Percentiles rank a stretch among this genome's conserved stretches.
These are phyloP conservation scores for Equus przewalskii DNA, from an alignment of 2,113 vertebrate species.

Conservation along the genomic window DNA sequence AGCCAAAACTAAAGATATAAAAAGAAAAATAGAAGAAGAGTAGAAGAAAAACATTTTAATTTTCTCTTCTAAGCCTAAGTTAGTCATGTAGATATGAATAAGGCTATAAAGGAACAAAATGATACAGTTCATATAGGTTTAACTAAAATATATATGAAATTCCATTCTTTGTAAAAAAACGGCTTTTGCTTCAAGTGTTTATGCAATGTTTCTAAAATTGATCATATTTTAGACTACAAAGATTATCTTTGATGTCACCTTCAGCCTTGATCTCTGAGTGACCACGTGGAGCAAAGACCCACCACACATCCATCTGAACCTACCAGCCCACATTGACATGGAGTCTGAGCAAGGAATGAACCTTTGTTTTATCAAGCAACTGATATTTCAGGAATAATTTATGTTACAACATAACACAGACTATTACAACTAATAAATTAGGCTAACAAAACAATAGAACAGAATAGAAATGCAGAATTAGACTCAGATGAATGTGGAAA, in stretches of 20 bases:
- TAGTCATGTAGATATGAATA: neutral
- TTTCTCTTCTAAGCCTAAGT: neutral
- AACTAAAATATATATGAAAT: neutral
- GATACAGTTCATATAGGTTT: neutral
- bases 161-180: neutral
- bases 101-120: neutral
- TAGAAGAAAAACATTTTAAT: neutral
- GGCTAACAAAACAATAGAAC: neutral
- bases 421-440: neutral
- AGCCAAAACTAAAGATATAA: neutral
- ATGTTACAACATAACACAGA: neutral
- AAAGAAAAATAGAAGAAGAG: neutral
- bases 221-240: neutral
- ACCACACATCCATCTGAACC: neutral
- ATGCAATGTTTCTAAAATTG: neutral
- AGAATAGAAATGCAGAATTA: neutral
- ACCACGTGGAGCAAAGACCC: neutral
- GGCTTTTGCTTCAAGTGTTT: neutral
- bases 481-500: neutral
- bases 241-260: neutral
- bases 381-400: slow-evolving; percentile 5
- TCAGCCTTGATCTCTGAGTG: neutral
- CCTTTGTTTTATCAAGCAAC: neutral
- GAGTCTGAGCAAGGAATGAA: neutral
- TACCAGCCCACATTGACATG: neutral